Conservation (phyloP, 2,888 invertebrate species). For the Heliconius charithonia region DNA sequence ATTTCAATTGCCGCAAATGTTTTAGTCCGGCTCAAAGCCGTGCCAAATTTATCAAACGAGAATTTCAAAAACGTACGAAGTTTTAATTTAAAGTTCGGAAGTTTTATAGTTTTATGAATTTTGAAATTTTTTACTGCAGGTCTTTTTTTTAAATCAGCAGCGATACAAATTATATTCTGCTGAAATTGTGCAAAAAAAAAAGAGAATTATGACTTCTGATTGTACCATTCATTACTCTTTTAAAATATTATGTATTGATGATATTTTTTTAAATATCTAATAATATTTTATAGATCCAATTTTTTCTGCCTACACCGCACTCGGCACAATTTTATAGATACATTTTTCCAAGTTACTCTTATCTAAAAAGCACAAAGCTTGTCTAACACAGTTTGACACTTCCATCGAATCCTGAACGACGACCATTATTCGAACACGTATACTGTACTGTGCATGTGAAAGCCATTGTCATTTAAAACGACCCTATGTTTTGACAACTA, state of each 20-base stretch:
- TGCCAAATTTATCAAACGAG: slow-evolving; percentile 19
- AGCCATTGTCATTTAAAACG: not conserved
- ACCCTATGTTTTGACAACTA: not conserved
- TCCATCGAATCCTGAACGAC: slow-evolving; percentile 31
- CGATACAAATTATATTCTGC: not conserved
- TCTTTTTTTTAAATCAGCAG: not conserved
- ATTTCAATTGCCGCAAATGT: slow-evolving; percentile 40
- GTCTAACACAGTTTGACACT: slow-evolving; percentile 32
- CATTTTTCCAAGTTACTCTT: not conserved
- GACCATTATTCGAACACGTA: not conserved
- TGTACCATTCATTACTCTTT: no score
- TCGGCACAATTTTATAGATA: not conserved
- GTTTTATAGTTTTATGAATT: not conserved
- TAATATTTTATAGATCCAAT: not conserved
- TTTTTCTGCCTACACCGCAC: not conserved
- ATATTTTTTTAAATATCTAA: no score
- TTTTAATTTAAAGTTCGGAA: slow-evolving; percentile 21
- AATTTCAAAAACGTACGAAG: slow-evolving; percentile 17
- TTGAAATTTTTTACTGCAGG: not conserved
- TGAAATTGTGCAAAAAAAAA: not conserved
- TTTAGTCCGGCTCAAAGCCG: slow-evolving; percentile 22
- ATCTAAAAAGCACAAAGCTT: slow-evolving; percentile 21
- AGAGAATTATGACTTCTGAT: no score
- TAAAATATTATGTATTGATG: no score
- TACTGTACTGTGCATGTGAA: not conserved